phyloP scores from a whole-genome alignment of 2,888 invertebrate species.

The Harpalus rufipes region DNA sequence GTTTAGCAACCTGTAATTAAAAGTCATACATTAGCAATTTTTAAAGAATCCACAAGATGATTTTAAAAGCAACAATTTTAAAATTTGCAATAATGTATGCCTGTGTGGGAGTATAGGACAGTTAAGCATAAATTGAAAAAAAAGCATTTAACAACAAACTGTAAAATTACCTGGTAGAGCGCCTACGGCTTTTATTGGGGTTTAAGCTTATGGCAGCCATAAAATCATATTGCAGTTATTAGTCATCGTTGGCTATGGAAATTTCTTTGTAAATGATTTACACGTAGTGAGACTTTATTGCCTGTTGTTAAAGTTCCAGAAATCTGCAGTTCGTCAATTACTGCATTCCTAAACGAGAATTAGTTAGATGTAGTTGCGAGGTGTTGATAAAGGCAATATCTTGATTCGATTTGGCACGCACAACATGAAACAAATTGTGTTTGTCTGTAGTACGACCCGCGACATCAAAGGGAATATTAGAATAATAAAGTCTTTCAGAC shows the following conservation, averaged over 20 bases:
- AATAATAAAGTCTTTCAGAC: constrained; percentile 57
- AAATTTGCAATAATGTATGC: neutral
- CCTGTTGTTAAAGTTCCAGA: constrained; percentile 31
- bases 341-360: constrained; percentile 10
- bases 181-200: constrained; percentile 45
- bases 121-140: constrained; percentile 44
- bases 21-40: neutral
- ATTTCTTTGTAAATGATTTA: constrained; percentile 29
- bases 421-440: constrained; percentile 51
- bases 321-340: neutral
- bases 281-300: constrained; percentile 29
- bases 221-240: constrained; percentile 51
- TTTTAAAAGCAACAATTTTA: neutral
- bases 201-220: constrained; percentile 35
- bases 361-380: constrained; percentile 25
- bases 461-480: constrained; percentile 59
- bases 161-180: constrained; percentile 32
- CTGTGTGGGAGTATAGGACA: neutral
- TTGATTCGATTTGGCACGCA: constrained; percentile 53
- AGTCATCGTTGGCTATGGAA: constrained; percentile 37
- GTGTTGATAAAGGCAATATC: constrained; percentile 46
- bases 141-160: constrained; percentile 39
- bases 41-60: neutral
- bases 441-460: constrained; percentile 35
- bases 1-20: neutral